A percentile compares a stretch with the other conserved stretches of the same genome.
phyloP scores from a whole-genome alignment of 2,113 vertebrate species.

The Triplophysa dalaica region DNA sequence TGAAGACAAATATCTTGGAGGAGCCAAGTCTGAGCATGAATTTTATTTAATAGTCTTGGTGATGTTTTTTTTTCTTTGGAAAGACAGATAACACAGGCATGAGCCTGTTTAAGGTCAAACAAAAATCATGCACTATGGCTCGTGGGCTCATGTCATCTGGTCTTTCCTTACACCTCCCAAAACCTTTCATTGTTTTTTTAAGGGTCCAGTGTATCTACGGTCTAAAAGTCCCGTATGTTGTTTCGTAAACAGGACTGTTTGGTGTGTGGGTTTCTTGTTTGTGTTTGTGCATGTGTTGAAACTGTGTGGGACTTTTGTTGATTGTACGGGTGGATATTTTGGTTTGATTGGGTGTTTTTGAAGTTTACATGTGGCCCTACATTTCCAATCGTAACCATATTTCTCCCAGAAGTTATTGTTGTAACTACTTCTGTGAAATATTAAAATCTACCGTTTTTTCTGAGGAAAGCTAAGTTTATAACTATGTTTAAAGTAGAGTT shows the following conservation, averaged over 20 bases:
- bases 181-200: neutral
- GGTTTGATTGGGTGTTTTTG: neutral
- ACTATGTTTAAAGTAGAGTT: too few species aligned
- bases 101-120: constrained; percentile 12
- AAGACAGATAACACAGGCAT: constrained; percentile 29
- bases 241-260: too few species aligned
- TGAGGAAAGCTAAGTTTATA: too few species aligned
- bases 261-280: constrained; percentile 5
- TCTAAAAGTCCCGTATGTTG: neutral
- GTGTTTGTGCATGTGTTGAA: neutral
- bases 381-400: neutral
- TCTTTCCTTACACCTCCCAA: neutral
- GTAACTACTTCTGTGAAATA: too few species aligned
- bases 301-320: neutral
- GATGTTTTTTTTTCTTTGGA: constrained; percentile 1
- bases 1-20: neutral
- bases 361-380: neutral
- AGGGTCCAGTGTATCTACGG: neutral
- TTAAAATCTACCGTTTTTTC: too few species aligned
- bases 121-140: neutral
- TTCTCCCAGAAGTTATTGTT: neutral
- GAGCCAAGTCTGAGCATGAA: constrained; percentile 30
- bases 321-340: neutral
- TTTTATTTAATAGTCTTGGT: neutral
- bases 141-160: neutral